These are phyloP conservation scores for Trematomus bernacchii DNA, from an alignment of 2,797 vertebrate genomes.

Conservation along the genomic window DNA sequence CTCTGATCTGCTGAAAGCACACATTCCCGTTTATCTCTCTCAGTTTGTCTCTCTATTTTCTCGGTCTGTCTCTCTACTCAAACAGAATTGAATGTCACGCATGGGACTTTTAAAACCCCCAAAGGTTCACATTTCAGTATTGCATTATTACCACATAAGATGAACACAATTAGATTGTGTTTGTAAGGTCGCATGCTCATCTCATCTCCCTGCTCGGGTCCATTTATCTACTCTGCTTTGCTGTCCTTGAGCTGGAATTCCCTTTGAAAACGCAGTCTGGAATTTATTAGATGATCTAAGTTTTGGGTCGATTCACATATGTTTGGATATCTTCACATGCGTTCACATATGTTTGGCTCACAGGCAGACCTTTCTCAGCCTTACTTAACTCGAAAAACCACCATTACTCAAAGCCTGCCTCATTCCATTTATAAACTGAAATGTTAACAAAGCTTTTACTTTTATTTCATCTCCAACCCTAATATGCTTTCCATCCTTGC, in stretches of 20 bases:
- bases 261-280: constrained; percentile 60
- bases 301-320: constrained; percentile 53
- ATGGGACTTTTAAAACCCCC: constrained; percentile 57
- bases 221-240: constrained; percentile 40
- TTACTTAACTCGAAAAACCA: constrained; percentile 57
- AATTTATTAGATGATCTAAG: constrained; percentile 59
- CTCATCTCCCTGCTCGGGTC: constrained; percentile 27
- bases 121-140: constrained; percentile 49
- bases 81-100: constrained; percentile 65
- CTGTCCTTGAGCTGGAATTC: constrained; percentile 56
- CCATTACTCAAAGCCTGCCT: constrained; percentile 66
- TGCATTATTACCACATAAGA: constrained; percentile 61
- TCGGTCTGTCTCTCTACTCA: constrained; percentile 47
- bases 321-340: constrained; percentile 52
- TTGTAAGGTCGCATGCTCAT: constrained; percentile 45
- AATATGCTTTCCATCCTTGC: constrained; percentile 41
- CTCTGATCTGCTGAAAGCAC: constrained; percentile 77
- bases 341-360: constrained; percentile 66
- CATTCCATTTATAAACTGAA: constrained; percentile 63
- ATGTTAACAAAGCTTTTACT: constrained; percentile 56
- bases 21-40: constrained; percentile 67
- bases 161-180: constrained; percentile 57
- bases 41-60: constrained; percentile 41
- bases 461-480: constrained; percentile 61
- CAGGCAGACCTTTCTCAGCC: constrained; percentile 45